phyloP scores from a whole-genome alignment of 2,113 vertebrate genomes.

The Dunckerocampus dactyliophorus region DNA sequence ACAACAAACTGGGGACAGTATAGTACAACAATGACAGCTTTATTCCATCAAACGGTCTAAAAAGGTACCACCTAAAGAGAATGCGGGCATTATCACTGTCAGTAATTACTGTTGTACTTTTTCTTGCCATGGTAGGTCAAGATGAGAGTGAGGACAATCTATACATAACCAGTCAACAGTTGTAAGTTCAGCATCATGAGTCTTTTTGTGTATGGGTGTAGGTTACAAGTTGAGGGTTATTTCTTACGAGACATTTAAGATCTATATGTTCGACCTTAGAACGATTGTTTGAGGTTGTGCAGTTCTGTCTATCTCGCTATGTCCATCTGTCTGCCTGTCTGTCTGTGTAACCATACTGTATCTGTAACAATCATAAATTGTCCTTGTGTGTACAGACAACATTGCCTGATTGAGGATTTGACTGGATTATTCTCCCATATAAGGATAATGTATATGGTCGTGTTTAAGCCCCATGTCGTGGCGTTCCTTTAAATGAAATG shows the following conservation, averaged over 20 bases:
- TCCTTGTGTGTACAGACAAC: slow-evolving; percentile 5
- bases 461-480: slow-evolving; percentile 24
- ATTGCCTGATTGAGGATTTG: slow-evolving; percentile 23
- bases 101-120: background rate
- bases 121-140: background rate
- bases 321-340: background rate
- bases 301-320: too few species aligned
- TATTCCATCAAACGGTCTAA: too few species aligned
- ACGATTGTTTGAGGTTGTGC: too few species aligned
- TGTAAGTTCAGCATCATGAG: background rate
- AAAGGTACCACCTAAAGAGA: too few species aligned
- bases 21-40: too few species aligned
- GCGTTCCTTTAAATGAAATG: slow-evolving; percentile 28
- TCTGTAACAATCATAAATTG: too few species aligned
- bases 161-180: background rate
- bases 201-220: background rate
- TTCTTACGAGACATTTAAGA: background rate
- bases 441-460: slow-evolving; percentile 36
- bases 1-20: too few species aligned
- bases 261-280: background rate
- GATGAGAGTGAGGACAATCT: background rate
- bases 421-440: slow-evolving; percentile 43
- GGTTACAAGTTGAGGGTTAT: background rate
- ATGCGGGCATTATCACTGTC: background rate
- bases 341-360: too few species aligned